Conservation (phyloP, 2,888 invertebrate species). For the Aelia acuminata region DNA sequence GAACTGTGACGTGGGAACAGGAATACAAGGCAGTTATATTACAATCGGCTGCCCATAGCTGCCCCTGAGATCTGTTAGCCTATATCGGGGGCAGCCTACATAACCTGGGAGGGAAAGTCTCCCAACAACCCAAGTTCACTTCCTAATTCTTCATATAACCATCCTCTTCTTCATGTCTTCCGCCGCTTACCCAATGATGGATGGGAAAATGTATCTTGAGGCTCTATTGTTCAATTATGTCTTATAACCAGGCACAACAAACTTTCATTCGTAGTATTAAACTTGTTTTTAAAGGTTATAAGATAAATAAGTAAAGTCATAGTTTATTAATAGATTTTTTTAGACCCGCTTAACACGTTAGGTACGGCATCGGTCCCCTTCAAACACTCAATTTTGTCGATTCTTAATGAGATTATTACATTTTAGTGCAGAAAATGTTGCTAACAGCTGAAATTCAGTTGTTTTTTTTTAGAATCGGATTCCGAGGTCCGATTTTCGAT, state of each 20-base stretch:
- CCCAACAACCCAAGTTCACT: background rate
- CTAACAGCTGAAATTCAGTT: too few relatives aligned
- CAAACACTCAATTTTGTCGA: too few relatives aligned
- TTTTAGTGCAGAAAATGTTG: too few relatives aligned
- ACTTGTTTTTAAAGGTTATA: background rate
- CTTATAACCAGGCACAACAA: background rate
- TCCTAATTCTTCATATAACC: slow-evolving; percentile 10
- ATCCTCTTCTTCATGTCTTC: slow-evolving; percentile 1
- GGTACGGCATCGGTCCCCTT: too few relatives aligned
- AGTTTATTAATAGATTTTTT: too few relatives aligned
- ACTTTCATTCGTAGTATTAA: background rate
- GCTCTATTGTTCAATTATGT: background rate
- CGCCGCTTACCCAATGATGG: background rate
- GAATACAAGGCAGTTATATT: background rate
- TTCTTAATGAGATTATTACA: too few relatives aligned
- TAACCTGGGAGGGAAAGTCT: background rate
- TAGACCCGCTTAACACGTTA: too few relatives aligned
- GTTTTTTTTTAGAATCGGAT: too few relatives aligned
- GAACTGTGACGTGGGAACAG: slow-evolving; percentile 39
- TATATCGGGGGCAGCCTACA: background rate
- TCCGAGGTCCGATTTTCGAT: too few relatives aligned
- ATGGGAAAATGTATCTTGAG: background rate
- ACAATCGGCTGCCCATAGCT: background rate
- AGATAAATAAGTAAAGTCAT: too few relatives aligned
- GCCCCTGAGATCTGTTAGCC: background rate